phyloP scores from a whole-genome alignment of 92 coral and sea anemone species.

The Palythoa heliodiscus region DNA sequence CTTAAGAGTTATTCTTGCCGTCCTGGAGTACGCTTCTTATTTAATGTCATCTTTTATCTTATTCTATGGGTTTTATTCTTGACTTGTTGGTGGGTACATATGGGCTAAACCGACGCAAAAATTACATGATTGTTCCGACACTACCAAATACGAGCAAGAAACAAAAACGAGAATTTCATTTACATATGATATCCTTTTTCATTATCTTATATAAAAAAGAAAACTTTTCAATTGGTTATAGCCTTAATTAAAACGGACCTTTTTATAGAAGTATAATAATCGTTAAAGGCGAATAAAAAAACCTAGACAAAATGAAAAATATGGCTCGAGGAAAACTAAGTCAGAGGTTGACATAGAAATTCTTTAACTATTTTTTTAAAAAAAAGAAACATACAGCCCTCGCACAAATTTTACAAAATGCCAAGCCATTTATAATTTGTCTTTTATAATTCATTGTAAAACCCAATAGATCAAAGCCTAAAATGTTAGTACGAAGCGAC shows the following conservation, averaged over 20 bases:
- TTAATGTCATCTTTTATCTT: conserved; percentile 5
- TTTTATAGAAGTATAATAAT: not conserved
- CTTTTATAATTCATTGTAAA: conserved; percentile 16
- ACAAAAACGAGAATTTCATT: conserved; percentile 16
- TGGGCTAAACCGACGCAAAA: not conserved
- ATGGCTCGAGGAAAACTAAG: not conserved
- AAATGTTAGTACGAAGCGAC: not conserved
- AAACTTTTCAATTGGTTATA: conserved; percentile 1
- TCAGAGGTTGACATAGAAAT: not conserved
- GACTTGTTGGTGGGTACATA: not conserved
- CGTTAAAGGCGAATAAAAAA: conserved; percentile 4
- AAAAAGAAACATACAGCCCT: not conserved
- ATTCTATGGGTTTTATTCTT: not conserved
- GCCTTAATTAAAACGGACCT: conserved; percentile 18
- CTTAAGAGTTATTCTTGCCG: not conserved
- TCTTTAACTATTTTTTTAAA: not conserved
- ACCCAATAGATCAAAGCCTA: conserved; percentile 14
- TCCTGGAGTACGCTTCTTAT: not conserved
- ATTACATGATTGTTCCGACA: not conserved
- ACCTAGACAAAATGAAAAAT: not conserved
- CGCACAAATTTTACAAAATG: not conserved
- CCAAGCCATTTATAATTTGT: not conserved
- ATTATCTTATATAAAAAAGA: not conserved
- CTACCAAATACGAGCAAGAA: not conserved
- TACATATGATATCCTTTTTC: conserved; percentile 4